Conservation (phyloP, 2,888 invertebrate species). For the Melanostoma scalare region DNA sequence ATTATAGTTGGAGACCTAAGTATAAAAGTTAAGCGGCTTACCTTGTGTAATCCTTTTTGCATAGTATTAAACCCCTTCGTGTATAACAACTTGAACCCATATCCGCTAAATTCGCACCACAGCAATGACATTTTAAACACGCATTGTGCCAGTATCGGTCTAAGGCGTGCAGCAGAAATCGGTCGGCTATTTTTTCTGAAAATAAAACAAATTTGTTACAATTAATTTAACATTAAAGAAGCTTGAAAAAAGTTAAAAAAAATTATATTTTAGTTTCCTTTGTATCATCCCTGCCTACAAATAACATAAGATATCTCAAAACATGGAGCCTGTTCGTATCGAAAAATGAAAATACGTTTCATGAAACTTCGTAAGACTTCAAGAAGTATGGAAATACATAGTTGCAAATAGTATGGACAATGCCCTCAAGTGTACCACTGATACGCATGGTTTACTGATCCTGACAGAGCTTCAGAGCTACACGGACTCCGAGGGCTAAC, state of each 20-base stretch:
- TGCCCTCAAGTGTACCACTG: no score
- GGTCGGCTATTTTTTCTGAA: conserved; percentile 90
- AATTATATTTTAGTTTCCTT: not conserved
- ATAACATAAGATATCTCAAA: no score
- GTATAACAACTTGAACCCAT: conserved; percentile 96
- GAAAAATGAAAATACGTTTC: no score
- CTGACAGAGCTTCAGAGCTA: no score
- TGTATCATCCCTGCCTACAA: no score
- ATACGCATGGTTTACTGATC: no score
- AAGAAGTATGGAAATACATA: no score
- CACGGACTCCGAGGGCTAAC: no score
- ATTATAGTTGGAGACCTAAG: not conserved
- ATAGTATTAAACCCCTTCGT: conserved; percentile 96
- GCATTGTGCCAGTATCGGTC: conserved; percentile 98
- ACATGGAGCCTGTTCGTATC: no score
- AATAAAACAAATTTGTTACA: conserved; percentile 18
- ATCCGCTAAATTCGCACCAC: conserved; percentile 94
- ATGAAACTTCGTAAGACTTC: no score
- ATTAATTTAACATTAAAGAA: not conserved
- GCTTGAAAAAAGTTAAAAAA: not conserved
- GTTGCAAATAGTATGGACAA: no score
- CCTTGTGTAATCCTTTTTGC: conserved; percentile 97
- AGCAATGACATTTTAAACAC: conserved; percentile 96
- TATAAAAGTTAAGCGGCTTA: conserved; percentile 82
- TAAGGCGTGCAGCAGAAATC: conserved; percentile 94